A percentile compares a stretch with the other conserved stretches of the same genome.
Evolutionary conservation across 2,113 vertebrate species (phyloP).

Genomic region (Eurypyga helias): DNA sequence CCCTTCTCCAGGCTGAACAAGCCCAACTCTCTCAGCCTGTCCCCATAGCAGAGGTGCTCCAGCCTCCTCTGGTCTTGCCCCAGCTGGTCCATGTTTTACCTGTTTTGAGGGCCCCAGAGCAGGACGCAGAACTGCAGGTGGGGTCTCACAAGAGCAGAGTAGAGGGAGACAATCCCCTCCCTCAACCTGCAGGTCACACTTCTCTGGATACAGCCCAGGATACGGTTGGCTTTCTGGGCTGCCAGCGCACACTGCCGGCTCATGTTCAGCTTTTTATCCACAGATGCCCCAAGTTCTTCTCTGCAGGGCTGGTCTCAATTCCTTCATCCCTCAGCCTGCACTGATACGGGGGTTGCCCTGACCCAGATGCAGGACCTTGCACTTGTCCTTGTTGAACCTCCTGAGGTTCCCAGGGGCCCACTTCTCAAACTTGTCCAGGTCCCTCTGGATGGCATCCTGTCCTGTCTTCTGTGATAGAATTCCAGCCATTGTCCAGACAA

Average conservation of each 20-base stretch:
- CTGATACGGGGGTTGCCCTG: fast-evolving
- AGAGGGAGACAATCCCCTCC: neutral
- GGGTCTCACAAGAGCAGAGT: fast-evolving
- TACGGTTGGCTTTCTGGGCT: neutral
- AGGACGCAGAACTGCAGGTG: neutral
- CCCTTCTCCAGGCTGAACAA: neutral
- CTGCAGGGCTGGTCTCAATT: neutral
- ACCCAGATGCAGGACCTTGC: neutral
- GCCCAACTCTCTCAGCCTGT: neutral
- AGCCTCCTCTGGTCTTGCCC: neutral
- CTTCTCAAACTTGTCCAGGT: neutral
- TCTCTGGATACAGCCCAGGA: neutral
- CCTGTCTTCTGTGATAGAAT: neutral
- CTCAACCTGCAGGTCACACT: fast-evolving
- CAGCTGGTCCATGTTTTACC: fast-evolving
- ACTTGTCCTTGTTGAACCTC: neutral
- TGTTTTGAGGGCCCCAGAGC: neutral
- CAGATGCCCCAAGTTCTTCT: neutral
- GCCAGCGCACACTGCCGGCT: fast-evolving
- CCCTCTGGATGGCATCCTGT: neutral
- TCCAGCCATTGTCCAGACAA: neutral
- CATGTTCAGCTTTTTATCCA: neutral
- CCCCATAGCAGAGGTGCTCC: neutral
- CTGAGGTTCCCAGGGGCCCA: neutral
- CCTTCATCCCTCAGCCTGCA: neutral